These are phyloP conservation scores for Stegophylla sp. DNA, from an alignment of 2,888 invertebrate species.

Conservation along the genomic window DNA sequence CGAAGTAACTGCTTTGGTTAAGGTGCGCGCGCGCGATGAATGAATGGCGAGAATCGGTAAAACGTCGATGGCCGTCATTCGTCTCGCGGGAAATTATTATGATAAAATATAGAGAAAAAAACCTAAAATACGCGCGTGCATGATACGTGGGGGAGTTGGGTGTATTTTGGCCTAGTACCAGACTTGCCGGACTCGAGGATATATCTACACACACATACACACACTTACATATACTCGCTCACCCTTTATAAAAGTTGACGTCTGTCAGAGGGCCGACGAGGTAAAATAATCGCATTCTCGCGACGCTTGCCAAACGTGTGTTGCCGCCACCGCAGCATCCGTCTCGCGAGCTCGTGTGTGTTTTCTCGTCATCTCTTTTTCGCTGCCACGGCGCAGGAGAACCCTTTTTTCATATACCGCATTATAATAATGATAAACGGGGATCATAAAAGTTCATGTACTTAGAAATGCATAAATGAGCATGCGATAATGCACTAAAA, in stretches of 20 bases:
- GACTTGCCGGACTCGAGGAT: conserved; percentile 12
- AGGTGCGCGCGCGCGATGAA: too few species aligned
- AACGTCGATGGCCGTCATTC: background rate
- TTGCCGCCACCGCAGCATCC: background rate
- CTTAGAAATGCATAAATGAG: too few species aligned
- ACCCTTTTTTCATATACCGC: background rate
- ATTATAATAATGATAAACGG: background rate
- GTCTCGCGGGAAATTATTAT: background rate
- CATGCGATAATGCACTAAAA: too few species aligned
- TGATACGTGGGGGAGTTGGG: background rate
- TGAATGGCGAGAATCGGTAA: too few species aligned
- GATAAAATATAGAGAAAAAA: background rate
- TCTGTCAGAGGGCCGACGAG: conserved; percentile 38
- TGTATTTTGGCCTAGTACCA: conserved; percentile 38
- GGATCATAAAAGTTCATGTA: too few species aligned
- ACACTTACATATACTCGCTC: background rate
- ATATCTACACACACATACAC: background rate
- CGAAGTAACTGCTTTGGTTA: background rate
- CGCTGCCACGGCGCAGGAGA: too few species aligned
- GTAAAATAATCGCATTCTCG: conserved; percentile 37
- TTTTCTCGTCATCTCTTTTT: background rate
- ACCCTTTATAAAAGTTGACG: conserved; percentile 37
- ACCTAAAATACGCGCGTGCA: background rate
- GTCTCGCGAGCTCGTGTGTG: background rate
- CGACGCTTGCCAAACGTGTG: conserved; percentile 34